Percentiles rank a stretch among this genome's conserved stretches.
phyloP scores from a whole-genome alignment of 1,140 invertebrate species.

The Acromyrmex heyeri region DNA sequence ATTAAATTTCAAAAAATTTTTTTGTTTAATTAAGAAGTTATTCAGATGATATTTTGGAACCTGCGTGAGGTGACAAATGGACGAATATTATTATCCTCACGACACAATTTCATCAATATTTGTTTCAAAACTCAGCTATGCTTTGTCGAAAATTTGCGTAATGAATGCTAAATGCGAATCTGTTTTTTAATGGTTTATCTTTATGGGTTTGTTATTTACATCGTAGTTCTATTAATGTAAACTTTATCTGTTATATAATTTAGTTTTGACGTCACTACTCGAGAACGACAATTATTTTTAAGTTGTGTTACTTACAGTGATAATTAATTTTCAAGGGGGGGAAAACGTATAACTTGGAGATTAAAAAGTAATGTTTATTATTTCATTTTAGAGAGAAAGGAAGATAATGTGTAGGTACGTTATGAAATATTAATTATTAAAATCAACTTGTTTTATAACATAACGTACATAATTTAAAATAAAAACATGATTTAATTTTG shows the following conservation, averaged over 20 bases:
- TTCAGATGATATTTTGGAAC: neutral
- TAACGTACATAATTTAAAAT: neutral
- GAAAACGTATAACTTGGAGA: neutral
- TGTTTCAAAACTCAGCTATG: neutral
- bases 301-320: neutral
- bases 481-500: neutral
- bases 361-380: neutral
- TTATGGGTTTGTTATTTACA: neutral
- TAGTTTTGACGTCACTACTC: slow-evolving; percentile 4
- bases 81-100: slow-evolving; percentile 27
- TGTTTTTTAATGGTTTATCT: slow-evolving; percentile 8
- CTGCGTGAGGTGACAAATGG: neutral
- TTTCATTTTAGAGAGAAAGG: neutral
- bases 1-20: slow-evolving; percentile 48
- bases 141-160: slow-evolving; percentile 37
- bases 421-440: neutral
- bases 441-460: neutral
- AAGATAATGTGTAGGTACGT: neutral
- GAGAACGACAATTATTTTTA: neutral
- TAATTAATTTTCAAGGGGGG: neutral
- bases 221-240: neutral
- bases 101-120: slow-evolving; percentile 11
- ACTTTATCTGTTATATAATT: slow-evolving; percentile 19
- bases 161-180: slow-evolving; percentile 20
- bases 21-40: slow-evolving; percentile 45